Evolutionary conservation across 2,113 vertebrate species (phyloP).

Genomic region (Neotragus moschatus): DNA sequence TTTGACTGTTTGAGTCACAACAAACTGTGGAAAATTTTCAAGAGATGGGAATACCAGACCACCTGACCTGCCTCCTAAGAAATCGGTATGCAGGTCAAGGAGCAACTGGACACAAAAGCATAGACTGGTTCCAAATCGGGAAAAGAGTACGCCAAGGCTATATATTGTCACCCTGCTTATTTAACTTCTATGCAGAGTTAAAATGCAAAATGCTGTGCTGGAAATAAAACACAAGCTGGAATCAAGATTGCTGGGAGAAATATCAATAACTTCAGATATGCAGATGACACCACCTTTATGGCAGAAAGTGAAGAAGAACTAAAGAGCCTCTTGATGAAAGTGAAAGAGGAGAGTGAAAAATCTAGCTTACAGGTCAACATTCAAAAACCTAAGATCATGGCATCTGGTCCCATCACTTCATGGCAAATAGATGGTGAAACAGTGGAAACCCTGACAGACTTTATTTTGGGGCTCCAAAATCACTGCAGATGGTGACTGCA

Average conservation of each 20-base stretch:
- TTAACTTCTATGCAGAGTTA: neutral
- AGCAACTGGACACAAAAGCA: neutral
- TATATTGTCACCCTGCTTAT: neutral
- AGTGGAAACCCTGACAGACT: neutral
- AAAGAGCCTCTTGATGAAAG: neutral
- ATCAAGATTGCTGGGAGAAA: neutral
- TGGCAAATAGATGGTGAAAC: neutral
- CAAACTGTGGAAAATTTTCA: neutral
- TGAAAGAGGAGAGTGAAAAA: neutral
- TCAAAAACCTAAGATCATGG: neutral
- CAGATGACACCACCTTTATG: neutral
- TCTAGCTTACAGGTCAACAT: neutral
- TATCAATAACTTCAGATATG: neutral
- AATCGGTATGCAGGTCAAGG: neutral
- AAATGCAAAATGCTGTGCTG: neutral
- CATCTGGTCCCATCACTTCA: neutral
- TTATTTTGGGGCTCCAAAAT: neutral
- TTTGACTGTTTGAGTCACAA: neutral
- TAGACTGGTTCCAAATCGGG: neutral
- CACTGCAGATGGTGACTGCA: neutral
- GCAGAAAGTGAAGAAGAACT: neutral
- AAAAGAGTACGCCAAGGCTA: neutral
- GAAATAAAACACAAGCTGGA: neutral
- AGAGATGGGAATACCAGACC: neutral
- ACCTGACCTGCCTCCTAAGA: neutral